Evolutionary conservation across 2,797 vertebrate genomes (phyloP), one percentile per base, ranked within the genome.

Genomic region (Scolopax rusticola): DNA sequence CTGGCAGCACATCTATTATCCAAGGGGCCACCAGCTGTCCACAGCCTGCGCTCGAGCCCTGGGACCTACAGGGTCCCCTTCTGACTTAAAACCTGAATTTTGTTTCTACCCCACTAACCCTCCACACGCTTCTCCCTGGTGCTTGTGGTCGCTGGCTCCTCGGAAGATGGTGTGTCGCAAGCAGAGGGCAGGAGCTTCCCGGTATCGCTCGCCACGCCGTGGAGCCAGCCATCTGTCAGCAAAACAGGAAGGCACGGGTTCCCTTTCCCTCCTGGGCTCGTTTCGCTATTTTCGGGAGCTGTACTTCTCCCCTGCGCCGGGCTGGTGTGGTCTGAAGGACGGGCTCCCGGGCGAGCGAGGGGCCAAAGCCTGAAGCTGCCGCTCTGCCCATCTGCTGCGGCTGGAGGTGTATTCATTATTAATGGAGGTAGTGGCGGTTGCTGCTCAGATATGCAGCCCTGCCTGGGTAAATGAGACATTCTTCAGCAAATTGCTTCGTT

Each of bases 381-480:
- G 98, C 96, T 89, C 97, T 98, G 98, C 99, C 99, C 99, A 98
- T 99, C 99, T 99, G 99, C 99, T 97, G 98, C 95, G 98, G 98
- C 98, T 98, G 98, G 98, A 98, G 98, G 98, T 98, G 98, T 97
- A 99, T 99, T 98, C 98, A 99, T 99, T 99, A 99, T 99, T 99
- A 99, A 99, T 99, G 98, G 98, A 98, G 98, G 98, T 98, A 98
- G 97, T 90, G 97, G 97, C 96, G 88, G 98, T 98, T 97, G 98
- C 99, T 98, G 98, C 98, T 99, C 99, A 98, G 98, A 98, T 99
- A 99, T 99, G 98, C 99, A 99, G 99, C 98, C 98, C 98, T 99
- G 98, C 98, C 98, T 98, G 99, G 98, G 99, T 99, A 98, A 98
- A 99, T 99, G 98, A 99, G 98, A 97, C 97, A 98, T 98, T 99